Conservation (phyloP, 2,113 vertebrate genomes). For the Serilophus lunatus region DNA sequence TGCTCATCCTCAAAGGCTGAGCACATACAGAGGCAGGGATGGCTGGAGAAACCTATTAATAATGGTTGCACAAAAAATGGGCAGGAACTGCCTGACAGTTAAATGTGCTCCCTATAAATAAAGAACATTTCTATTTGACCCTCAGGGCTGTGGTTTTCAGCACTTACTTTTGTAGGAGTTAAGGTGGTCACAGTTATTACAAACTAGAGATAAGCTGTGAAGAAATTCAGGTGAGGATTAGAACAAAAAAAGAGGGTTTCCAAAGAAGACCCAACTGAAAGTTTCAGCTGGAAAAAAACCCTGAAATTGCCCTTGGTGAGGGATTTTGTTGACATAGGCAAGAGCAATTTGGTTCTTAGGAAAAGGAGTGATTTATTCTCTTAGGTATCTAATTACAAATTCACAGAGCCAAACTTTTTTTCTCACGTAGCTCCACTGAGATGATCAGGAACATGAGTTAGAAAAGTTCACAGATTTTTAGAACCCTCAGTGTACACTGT, state of each 20-base stretch:
- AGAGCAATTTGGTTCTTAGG: neutral
- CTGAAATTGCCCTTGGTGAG: neutral
- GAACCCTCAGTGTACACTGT: accelerated
- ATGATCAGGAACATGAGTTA: neutral
- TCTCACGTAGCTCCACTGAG: neutral
- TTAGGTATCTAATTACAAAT: neutral
- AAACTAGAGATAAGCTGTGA: neutral
- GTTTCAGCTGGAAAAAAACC: neutral
- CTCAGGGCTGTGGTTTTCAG: constrained; percentile 27
- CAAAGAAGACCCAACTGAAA: neutral
- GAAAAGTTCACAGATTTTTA: neutral
- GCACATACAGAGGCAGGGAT: neutral
- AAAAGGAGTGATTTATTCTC: neutral
- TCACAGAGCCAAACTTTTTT: neutral
- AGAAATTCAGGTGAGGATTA: neutral
- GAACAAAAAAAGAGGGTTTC: neutral
- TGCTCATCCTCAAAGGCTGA: neutral
- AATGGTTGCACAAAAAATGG: constrained; percentile 14
- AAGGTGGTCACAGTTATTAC: constrained; percentile 20
- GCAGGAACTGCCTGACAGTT: constrained; percentile 43
- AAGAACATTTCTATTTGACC: constrained; percentile 42
- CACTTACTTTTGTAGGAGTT: constrained; percentile 25
- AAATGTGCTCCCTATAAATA: constrained; percentile 55
- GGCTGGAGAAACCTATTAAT: constrained; percentile 22
- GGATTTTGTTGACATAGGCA: neutral